A percentile compares a stretch with the other conserved stretches of the same genome.
Evolutionary conservation across 2,113 vertebrate genomes (phyloP).

Genomic region (Vombatus ursinus): DNA sequence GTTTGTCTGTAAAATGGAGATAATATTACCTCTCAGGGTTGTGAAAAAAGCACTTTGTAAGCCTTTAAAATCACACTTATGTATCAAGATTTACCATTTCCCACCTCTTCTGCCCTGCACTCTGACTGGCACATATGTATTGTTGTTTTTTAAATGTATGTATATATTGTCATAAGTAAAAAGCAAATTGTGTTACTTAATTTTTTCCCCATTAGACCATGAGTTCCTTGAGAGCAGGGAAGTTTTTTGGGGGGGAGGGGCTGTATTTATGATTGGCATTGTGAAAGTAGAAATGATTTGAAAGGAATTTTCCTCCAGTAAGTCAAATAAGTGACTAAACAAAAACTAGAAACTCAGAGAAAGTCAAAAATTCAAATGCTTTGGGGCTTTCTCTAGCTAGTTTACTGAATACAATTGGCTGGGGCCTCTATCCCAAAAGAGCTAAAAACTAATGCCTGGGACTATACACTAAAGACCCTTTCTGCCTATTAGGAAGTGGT

Average conservation of each 20-base stretch:
- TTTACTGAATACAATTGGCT: too few species aligned
- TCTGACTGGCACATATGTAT: background rate
- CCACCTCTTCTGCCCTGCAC: background rate
- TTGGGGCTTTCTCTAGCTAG: background rate
- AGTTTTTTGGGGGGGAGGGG: too few species aligned
- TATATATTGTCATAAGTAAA: background rate
- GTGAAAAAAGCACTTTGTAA: too few species aligned
- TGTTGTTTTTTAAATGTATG: background rate
- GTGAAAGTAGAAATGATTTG: background rate
- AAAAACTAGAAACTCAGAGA: background rate
- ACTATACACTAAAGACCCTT: background rate
- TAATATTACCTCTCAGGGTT: background rate
- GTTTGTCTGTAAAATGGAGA: background rate
- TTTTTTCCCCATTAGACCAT: background rate
- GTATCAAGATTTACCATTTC: background rate
- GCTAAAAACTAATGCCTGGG: background rate
- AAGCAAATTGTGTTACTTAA: background rate
- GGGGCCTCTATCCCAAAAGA: background rate
- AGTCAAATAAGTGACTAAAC: background rate
- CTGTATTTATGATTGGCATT: background rate
- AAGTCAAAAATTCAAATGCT: background rate
- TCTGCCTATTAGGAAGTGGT: too few species aligned
- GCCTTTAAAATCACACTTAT: background rate
- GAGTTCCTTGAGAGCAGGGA: background rate
- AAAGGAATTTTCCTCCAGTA: background rate